A percentile compares a stretch with the other conserved stretches of the same genome.
Conservation (phyloP, 2,797 vertebrate species). For the Hybognathus amarus region DNA sequence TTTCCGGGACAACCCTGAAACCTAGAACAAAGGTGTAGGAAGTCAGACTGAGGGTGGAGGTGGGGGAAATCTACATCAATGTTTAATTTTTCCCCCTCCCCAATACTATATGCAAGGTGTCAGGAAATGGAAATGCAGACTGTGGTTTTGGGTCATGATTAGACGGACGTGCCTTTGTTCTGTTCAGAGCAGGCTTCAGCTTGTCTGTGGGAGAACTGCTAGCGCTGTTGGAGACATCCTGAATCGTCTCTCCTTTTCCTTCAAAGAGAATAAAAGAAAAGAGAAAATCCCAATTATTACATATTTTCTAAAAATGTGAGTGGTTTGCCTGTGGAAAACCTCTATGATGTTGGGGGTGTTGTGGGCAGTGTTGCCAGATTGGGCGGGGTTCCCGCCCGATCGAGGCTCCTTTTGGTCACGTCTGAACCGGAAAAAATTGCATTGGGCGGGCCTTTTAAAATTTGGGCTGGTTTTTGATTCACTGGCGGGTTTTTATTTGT, state of each 20-base stretch:
- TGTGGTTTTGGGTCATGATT: conserved; percentile 20
- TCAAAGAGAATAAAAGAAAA: conserved; percentile 6
- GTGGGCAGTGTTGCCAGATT: too few relatives aligned
- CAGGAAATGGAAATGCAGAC: conserved; percentile 6
- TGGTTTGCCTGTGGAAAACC: neutral
- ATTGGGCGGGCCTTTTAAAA: too few relatives aligned
- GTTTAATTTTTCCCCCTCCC: neutral
- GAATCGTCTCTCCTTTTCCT: conserved; percentile 66
- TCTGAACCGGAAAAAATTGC: too few relatives aligned
- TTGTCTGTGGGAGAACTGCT: conserved; percentile 46
- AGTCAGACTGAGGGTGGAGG: conserved; percentile 19
- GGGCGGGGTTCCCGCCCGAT: too few relatives aligned
- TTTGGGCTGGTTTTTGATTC: too few relatives aligned
- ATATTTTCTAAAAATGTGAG: neutral
- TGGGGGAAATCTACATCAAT: neutral
- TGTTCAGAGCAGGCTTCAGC: conserved; percentile 36
- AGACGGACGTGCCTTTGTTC: conserved; percentile 67
- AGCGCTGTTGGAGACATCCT: conserved; percentile 43
- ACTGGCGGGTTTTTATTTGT: too few relatives aligned
- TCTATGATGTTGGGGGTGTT: neutral
- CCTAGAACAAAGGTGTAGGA: conserved; percentile 68
- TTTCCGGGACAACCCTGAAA: conserved; percentile 79
- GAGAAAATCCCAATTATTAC: neutral
- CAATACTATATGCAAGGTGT: neutral
- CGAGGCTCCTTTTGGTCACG: too few relatives aligned